These are phyloP conservation scores for Eunapius fragilis DNA, from an alignment of 37 sponge, comb jelly and placozoan species.

Conservation along the genomic window DNA sequence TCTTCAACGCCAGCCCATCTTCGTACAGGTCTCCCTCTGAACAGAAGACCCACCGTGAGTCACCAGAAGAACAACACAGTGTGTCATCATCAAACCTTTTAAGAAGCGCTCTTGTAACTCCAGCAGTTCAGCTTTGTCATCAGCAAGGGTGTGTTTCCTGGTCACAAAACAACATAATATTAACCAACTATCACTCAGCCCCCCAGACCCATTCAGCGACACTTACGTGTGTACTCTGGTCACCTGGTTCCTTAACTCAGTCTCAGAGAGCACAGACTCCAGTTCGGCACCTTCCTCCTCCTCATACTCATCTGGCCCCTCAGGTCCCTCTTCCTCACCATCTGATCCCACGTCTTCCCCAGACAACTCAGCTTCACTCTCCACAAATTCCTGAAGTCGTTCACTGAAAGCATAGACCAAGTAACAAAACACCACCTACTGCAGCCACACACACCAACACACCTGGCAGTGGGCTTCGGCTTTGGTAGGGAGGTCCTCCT, in stretches of 20 bases:
- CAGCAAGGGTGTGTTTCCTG: conserved; percentile 78
- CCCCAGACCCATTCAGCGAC: background rate
- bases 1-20: conserved; percentile 79
- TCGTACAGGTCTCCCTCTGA: conserved; percentile 83
- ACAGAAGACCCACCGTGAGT: too few species aligned
- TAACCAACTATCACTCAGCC: background rate
- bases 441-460: background rate
- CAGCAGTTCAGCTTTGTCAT: conserved; percentile 78
- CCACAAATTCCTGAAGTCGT: conserved; percentile 79
- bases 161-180: background rate
- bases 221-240: conserved; percentile 86
- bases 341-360: conserved; percentile 78
- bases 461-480: conserved; percentile 2
- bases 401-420: conserved; percentile 35
- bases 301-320: conserved; percentile 64
- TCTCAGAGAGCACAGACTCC: conserved; percentile 61
- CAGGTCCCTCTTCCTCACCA: conserved; percentile 42
- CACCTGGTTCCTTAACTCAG: conserved; percentile 76
- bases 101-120: conserved; percentile 83
- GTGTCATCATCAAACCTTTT: conserved; percentile 30
- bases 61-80: background rate
- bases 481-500: conserved; percentile 15
- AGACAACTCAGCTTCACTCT: conserved; percentile 91
- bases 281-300: conserved; percentile 63
- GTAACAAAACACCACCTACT: background rate